Conservation (phyloP, 2,113 vertebrate species). For the Rhagologus leucostigma region DNA sequence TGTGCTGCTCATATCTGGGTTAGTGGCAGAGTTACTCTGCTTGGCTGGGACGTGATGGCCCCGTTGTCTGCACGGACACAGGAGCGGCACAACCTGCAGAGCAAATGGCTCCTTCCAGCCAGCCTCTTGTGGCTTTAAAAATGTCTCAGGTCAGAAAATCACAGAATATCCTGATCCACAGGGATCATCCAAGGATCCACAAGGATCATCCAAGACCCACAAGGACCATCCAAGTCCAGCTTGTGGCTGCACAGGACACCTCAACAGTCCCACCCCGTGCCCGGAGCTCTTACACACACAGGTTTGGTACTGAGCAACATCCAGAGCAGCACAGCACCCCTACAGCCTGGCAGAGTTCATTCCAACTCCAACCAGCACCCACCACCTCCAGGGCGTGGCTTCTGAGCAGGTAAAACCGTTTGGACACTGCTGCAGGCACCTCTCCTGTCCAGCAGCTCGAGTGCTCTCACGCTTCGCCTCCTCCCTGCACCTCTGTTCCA, state of each 20-base stretch:
- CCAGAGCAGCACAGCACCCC: not conserved
- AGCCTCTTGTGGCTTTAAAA: not conserved
- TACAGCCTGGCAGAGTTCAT: rapidly evolving
- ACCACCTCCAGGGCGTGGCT: not conserved
- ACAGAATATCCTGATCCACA: not conserved
- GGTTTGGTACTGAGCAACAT: not conserved
- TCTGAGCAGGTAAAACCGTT: rapidly evolving
- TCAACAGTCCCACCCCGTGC: not conserved
- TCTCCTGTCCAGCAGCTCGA: not conserved
- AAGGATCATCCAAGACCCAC: not conserved
- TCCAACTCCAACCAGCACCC: rapidly evolving
- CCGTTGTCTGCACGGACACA: not conserved
- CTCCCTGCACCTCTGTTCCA: not conserved
- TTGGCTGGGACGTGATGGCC: rapidly evolving
- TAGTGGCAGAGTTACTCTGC: not conserved
- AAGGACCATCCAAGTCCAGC: not conserved
- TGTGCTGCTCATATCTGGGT: not conserved
- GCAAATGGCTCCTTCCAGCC: not conserved
- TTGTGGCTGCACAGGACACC: not conserved
- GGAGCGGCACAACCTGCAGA: rapidly evolving
- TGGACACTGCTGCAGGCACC: not conserved
- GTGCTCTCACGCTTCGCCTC: rapidly evolving
- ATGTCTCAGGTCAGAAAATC: not conserved
- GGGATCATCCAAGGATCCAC: not conserved
- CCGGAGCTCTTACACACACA: not conserved